A percentile compares a stretch with the other conserved stretches of the same genome.
Evolutionary conservation across 2,113 vertebrate genomes (phyloP).

Genomic region (Ictalurus furcatus): DNA sequence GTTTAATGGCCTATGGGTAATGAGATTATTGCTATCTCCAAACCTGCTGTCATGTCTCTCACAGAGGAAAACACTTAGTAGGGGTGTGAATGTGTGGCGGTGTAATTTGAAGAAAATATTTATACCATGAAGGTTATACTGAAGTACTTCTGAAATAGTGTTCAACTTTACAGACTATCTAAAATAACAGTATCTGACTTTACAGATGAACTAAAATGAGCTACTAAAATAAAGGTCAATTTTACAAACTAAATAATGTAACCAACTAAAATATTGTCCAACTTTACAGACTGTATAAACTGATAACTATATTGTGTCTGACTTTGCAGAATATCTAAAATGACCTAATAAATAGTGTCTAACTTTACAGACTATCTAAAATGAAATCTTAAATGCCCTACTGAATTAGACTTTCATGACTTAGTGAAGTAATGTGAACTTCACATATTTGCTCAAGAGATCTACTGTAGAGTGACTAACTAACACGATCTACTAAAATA

Average conservation of each 20-base stretch:
- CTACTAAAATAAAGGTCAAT: too few species aligned
- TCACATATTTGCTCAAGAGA: too few species aligned
- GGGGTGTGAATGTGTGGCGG: background rate
- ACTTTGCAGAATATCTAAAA: background rate
- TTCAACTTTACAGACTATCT: background rate
- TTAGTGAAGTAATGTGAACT: too few species aligned
- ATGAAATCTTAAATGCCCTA: background rate
- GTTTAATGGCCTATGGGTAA: constrained; percentile 54
- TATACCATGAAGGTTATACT: background rate
- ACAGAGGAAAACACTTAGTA: background rate
- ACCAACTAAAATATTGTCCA: background rate
- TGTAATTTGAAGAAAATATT: background rate
- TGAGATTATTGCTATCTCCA: constrained; percentile 50
- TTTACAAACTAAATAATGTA: too few species aligned
- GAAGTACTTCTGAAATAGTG: background rate
- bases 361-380: background rate
- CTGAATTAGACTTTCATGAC: too few species aligned
- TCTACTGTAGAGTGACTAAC: background rate
- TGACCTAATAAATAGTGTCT: background rate
- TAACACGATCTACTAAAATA: background rate
- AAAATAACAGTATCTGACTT: too few species aligned
- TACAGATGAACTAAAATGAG: too few species aligned
- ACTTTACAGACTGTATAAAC: too few species aligned
- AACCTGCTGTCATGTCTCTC: constrained; percentile 36
- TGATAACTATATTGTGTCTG: background rate